A percentile compares a stretch with the other conserved stretches of the same genome.
Evolutionary conservation across 2,888 invertebrate genomes (phyloP).

Genomic region (Eilema caniola): DNA sequence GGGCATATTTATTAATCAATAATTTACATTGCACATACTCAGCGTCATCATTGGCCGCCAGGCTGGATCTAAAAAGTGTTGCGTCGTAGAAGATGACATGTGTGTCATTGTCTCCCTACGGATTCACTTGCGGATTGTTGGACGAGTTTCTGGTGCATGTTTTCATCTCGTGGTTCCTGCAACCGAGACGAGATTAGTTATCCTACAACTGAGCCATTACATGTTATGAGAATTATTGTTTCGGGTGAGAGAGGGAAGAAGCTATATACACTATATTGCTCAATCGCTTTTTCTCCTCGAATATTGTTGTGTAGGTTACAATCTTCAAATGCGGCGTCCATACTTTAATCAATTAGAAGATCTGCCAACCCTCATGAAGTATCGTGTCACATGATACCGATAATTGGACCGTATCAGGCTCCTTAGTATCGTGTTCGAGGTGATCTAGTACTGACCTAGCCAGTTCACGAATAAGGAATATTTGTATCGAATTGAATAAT

Average conservation of each 20-base stretch:
- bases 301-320: not conserved
- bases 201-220: not conserved
- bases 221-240: not conserved
- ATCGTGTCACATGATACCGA: slow-evolving; percentile 50
- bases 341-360: not conserved
- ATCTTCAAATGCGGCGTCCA: not conserved
- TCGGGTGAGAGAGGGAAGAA: not conserved
- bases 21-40: not conserved
- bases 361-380: slow-evolving; percentile 19
- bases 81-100: too few relatives aligned
- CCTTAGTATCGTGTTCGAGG: slow-evolving; percentile 65
- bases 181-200: not conserved
- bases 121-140: too few relatives aligned
- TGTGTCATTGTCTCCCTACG: too few relatives aligned
- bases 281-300: not conserved
- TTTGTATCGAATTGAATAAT: slow-evolving; percentile 32
- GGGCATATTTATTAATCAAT: not conserved
- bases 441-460: slow-evolving; percentile 67
- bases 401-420: slow-evolving; percentile 65
- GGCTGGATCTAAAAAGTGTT: too few relatives aligned
- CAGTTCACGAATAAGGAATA: slow-evolving; percentile 47
- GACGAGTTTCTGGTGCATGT: too few relatives aligned
- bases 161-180: too few relatives aligned
- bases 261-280: not conserved
- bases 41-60: too few relatives aligned